These are phyloP conservation scores for Protophormia terraenovae DNA, from an alignment of 2,888 invertebrate species.

Conservation along the genomic window DNA sequence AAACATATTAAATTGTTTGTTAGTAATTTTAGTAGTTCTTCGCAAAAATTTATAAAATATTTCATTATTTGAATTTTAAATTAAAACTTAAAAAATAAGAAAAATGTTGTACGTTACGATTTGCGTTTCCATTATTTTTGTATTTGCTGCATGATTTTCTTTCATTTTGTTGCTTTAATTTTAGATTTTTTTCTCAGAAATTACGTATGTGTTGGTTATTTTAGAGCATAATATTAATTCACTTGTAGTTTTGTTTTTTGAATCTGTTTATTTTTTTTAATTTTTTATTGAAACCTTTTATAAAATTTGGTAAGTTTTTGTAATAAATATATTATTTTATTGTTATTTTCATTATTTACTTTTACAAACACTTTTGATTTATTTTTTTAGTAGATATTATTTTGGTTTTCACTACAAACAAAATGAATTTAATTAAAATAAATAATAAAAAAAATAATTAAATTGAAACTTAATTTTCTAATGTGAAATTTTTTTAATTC, in stretches of 20 bases:
- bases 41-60: background rate
- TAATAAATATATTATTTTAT: background rate
- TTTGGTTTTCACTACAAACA: too few relatives aligned
- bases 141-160: constrained; percentile 27
- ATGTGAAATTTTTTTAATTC: too few relatives aligned
- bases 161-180: constrained; percentile 13
- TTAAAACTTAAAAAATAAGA: background rate
- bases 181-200: background rate
- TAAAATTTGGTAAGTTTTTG: background rate
- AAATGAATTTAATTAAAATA: too few relatives aligned
- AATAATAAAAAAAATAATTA: too few relatives aligned
- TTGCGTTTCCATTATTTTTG: constrained; percentile 58
- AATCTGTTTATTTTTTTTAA: background rate
- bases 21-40: too few relatives aligned
- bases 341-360: background rate
- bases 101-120: constrained; percentile 66
- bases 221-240: background rate
- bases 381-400: too few relatives aligned
- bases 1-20: too few relatives aligned
- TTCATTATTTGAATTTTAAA: background rate
- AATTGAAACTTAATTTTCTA: too few relatives aligned
- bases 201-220: too few relatives aligned
- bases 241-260: background rate
- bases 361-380: too few relatives aligned
- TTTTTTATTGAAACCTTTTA: background rate